These are phyloP conservation scores for Acanthopagrus latus DNA, from an alignment of 2,797 vertebrate species.

Conservation along the genomic window DNA sequence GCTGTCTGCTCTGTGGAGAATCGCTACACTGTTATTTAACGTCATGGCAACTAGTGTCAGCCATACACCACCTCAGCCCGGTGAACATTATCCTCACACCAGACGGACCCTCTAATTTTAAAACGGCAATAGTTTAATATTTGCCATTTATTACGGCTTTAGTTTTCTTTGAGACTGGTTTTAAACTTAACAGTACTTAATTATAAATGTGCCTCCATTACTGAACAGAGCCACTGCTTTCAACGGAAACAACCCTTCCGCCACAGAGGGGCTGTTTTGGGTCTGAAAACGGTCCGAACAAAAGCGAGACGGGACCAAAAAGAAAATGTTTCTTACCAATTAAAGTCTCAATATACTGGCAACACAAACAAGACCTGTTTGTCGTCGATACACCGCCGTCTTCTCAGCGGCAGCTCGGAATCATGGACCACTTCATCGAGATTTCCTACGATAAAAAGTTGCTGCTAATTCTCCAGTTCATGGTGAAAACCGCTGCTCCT, in stretches of 20 bases:
- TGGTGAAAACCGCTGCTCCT: slow-evolving; percentile 3
- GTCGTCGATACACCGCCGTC: not conserved
- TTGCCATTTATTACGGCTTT: not conserved
- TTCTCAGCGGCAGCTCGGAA: not conserved
- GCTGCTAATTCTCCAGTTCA: slow-evolving; percentile 1
- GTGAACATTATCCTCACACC: too few species aligned
- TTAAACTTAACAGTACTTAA: not conserved
- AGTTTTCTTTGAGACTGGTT: not conserved
- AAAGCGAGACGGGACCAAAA: not conserved
- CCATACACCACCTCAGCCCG: not conserved
- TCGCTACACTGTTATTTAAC: slow-evolving; percentile 29
- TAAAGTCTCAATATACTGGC: not conserved
- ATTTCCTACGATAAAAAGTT: slow-evolving; percentile 50
- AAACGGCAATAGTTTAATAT: not conserved
- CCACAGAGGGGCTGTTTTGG: not conserved
- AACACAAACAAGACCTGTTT: not conserved
- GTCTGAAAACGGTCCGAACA: not conserved
- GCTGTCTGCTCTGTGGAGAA: too few species aligned
- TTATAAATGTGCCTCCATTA: too few species aligned
- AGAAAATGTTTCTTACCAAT: not conserved
- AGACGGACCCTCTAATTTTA: slow-evolving; percentile 8
- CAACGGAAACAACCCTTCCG: not conserved
- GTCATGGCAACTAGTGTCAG: slow-evolving; percentile 62
- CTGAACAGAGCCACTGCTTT: not conserved
- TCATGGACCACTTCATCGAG: not conserved